Conservation (phyloP, 35 echinoderm and acorn worm species). For the Strongylocentrotus purpuratus region DNA sequence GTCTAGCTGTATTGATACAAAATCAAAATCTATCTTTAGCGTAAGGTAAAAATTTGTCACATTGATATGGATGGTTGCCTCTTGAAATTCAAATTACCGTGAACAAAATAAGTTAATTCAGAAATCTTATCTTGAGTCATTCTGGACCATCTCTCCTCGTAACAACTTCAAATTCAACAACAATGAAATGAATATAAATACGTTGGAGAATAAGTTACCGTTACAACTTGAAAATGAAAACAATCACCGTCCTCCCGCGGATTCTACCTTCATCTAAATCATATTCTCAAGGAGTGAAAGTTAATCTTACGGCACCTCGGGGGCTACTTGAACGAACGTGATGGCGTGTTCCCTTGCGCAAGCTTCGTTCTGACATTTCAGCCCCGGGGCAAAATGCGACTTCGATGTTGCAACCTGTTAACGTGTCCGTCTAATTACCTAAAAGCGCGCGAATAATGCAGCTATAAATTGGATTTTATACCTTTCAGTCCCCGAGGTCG, state of each 20-base stretch:
- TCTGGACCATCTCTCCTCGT: neutral
- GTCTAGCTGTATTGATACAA: too few relatives aligned
- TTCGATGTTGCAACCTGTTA: neutral
- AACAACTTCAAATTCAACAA: neutral
- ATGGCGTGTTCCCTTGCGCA: slow-evolving; percentile 6
- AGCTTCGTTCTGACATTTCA: slow-evolving; percentile 10
- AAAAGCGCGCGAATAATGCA: neutral
- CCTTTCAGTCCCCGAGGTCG: neutral
- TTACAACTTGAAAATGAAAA: neutral
- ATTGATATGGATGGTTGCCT: neutral
- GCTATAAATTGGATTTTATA: neutral
- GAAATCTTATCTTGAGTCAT: neutral
- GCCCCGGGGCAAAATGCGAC: neutral
- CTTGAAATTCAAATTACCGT: neutral
- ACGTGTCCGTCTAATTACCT: slow-evolving; percentile 8
- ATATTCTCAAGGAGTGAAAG: neutral
- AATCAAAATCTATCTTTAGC: too few relatives aligned
- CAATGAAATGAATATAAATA: slow-evolving; percentile 5
- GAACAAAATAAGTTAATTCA: neutral
- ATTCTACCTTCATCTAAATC: neutral
- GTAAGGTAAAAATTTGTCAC: too few relatives aligned
- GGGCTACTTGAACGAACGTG: neutral
- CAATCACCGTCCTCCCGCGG: neutral
- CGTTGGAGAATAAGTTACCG: neutral
- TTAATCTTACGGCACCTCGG: neutral